Evolutionary conservation across 1,140 invertebrate genomes (phyloP), one percentile per base, ranked within the genome.

Genomic region (Drosophila sulfurigaster): DNA sequence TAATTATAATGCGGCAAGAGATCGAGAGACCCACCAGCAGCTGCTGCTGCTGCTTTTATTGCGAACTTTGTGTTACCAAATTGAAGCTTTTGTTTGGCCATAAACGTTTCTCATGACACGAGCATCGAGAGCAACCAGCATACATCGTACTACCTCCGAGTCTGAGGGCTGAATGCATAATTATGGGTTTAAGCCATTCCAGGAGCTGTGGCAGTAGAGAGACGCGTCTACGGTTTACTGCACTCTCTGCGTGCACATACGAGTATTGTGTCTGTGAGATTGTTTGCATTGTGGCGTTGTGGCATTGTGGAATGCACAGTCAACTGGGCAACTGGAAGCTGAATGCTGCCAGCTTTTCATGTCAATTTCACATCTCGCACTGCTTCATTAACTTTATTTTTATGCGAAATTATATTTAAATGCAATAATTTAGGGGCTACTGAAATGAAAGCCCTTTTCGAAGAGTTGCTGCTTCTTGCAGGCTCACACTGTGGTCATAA

Each of bases 381-480:
- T 83, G 81, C 75, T 88, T 83, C 81, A 88, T 88, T 87, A 87
- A 69, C 32, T 80, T 77, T 82, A 83, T 80, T 89, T 87, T 88
- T 80, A 80, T 83, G 66, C 66, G 52, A 78, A 88, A 88, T 88
- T 88, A 89, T 88, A 75, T 78, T 81, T 88, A 88, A 88, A 83
- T 74, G 81, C 83, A 88, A 83, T 81, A 83, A 88, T 88, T 88
- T 89, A 48, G 16, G 41, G 30, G 54, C 57, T 64, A 60, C 64
- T 71, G 54, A 80, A 83, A 83, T 80, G 41, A 77, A 63, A 45
- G 74, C 65, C 70, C 28, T 56, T 20, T 54, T 2, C 20, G 20
- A 25, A 25, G 25, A 32, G 30, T 8, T 32, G 1, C 30, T 32
- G 30, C 6, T 32, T 8, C 30, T 32, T 8, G 30, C 6, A 32